These are phyloP conservation scores for Conus canariensis DNA, from an alignment of 2,888 invertebrate species.

Conservation along the genomic window DNA sequence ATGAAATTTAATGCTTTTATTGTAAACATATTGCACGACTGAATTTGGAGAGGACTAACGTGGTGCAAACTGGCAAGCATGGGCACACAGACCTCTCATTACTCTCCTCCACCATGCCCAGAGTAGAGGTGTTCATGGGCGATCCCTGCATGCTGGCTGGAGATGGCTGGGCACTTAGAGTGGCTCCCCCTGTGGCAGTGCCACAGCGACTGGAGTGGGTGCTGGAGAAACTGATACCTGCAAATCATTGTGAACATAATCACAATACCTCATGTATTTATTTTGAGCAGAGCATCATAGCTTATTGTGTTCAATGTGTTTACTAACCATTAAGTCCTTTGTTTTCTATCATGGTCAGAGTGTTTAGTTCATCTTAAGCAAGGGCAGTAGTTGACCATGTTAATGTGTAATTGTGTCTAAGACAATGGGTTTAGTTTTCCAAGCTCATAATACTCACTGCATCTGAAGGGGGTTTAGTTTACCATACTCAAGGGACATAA, in stretches of 20 bases:
- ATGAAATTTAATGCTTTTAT: too few species aligned
- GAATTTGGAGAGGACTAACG: too few species aligned
- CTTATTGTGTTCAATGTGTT: not conserved
- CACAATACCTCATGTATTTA: not conserved
- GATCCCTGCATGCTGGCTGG: constrained; percentile 65
- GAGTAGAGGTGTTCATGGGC: constrained; percentile 56
- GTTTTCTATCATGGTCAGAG: not conserved
- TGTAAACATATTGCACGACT: too few species aligned
- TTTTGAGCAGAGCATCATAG: not conserved
- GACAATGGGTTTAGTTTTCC: too few species aligned
- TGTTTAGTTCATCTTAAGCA: not conserved
- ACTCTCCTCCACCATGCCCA: constrained; percentile 55
- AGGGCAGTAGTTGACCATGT: not conserved
- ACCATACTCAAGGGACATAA: too few species aligned
- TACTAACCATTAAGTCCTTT: not conserved
- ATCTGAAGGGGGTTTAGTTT: too few species aligned
- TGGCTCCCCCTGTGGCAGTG: constrained; percentile 56
- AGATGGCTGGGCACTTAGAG: constrained; percentile 61
- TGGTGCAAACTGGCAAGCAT: too few species aligned
- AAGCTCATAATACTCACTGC: too few species aligned
- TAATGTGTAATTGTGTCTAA: too few species aligned
- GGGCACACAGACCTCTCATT: constrained; percentile 50
- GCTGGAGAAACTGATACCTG: constrained; percentile 58
- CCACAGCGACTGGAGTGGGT: constrained; percentile 64
- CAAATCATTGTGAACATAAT: constrained; percentile 2